Conservation (phyloP, 2,888 invertebrate genomes). For the Mantis religiosa region DNA sequence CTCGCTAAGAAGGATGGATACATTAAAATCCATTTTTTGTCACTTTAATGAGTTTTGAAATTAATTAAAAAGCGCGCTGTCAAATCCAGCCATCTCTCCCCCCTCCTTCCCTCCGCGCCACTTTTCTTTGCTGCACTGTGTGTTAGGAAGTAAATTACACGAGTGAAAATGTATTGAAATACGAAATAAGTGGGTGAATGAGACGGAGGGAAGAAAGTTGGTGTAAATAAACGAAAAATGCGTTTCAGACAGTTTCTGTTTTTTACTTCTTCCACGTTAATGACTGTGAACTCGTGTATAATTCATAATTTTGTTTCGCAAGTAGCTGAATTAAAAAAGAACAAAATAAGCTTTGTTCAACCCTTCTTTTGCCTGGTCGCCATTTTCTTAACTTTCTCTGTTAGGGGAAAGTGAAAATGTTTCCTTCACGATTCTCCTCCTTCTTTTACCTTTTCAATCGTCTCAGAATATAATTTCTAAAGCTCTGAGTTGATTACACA, state of each 20-base stretch:
- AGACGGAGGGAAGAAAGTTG: background rate
- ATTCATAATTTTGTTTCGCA: background rate
- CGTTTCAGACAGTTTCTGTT: background rate
- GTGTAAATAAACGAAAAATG: background rate
- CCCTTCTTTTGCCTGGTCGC: background rate
- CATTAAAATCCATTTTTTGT: background rate
- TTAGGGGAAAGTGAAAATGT: no score
- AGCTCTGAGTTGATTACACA: no score
- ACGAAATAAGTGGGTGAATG: no score
- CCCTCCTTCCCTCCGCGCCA: no score
- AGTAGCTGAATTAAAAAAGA: background rate
- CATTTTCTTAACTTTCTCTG: no score
- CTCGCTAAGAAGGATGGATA: background rate
- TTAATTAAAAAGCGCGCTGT: background rate
- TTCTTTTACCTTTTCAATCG: no score
- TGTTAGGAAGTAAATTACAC: background rate
- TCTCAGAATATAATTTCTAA: no score
- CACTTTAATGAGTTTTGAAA: background rate
- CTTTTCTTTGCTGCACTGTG: background rate
- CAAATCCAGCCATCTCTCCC: background rate
- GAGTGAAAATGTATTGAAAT: background rate
- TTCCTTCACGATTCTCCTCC: no score
- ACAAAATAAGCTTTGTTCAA: background rate
- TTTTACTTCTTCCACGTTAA: background rate
- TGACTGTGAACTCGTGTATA: background rate